These are phyloP conservation scores for Rhagophthalmus giganteus DNA, from an alignment of 2,888 invertebrate species.

Conservation along the genomic window DNA sequence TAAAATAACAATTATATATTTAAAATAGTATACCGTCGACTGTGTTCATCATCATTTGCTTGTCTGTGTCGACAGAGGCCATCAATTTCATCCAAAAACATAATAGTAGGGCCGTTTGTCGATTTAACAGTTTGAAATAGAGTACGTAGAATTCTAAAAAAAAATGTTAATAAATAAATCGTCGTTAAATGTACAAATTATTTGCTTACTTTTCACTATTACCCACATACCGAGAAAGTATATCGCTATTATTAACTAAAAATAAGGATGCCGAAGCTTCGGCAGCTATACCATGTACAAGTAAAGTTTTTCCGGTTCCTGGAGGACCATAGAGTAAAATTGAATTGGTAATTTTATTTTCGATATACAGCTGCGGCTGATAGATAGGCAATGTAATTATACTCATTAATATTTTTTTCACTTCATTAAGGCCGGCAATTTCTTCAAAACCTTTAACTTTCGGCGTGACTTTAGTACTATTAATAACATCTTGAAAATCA, in stretches of 20 bases:
- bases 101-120: conserved; percentile 40
- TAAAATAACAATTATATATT: conserved; percentile 8
- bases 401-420: conserved; percentile 57
- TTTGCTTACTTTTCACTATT: conserved; percentile 60
- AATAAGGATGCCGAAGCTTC: conserved; percentile 59
- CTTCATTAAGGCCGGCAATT: conserved; percentile 57
- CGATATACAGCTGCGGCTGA: conserved; percentile 60
- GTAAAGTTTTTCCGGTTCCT: conserved; percentile 57
- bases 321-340: conserved; percentile 61
- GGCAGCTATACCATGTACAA: conserved; percentile 54
- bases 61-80: conserved; percentile 59
- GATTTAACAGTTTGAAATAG: conserved; percentile 14
- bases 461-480: conserved; percentile 40
- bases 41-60: conserved; percentile 57
- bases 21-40: conserved; percentile 49
- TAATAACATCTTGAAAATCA: neutral
- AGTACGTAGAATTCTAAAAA: conserved; percentile 7
- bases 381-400: conserved; percentile 58
- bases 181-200: too few relatives aligned
- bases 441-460: conserved; percentile 51
- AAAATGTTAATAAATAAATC: too few relatives aligned
- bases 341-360: conserved; percentile 55
- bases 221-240: conserved; percentile 61
- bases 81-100: conserved; percentile 66
- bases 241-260: conserved; percentile 58